A percentile compares a stretch with the other conserved stretches of the same genome.
Conservation (phyloP, 2,113 vertebrate genomes). For the Verasper variegatus region DNA sequence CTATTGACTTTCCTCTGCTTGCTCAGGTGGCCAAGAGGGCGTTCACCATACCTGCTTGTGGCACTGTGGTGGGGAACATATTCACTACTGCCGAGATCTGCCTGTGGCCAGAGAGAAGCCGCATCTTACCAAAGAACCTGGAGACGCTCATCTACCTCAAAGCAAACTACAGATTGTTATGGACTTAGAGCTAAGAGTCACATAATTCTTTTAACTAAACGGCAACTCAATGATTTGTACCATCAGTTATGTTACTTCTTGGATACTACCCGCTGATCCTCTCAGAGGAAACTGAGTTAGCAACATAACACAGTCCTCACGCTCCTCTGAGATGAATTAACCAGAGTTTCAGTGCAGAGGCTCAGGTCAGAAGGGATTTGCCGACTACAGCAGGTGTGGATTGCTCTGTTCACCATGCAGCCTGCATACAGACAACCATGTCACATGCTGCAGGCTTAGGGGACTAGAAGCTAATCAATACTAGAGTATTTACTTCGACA, state of each 20-base stretch:
- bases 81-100: conserved; percentile 72
- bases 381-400: conserved; percentile 25
- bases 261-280: conserved; percentile 27
- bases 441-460: conserved; percentile 25
- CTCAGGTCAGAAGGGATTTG: conserved; percentile 16
- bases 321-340: conserved; percentile 21
- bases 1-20: conserved; percentile 84
- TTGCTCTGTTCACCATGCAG: conserved; percentile 22
- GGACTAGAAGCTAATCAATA: conserved; percentile 54
- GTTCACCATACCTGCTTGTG: conserved; percentile 82
- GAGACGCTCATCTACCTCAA: conserved; percentile 85
- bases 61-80: conserved; percentile 79
- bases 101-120: conserved; percentile 69
- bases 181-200: conserved; percentile 68
- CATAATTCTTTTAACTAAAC: conserved; percentile 19
- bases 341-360: background rate
- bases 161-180: conserved; percentile 82
- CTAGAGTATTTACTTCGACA: conserved; percentile 54
- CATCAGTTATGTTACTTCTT: conserved; percentile 21
- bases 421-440: conserved; percentile 27
- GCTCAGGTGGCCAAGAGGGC: conserved; percentile 83
- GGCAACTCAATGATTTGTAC: conserved; percentile 27
- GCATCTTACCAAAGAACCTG: conserved; percentile 81
- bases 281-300: conserved; percentile 14
- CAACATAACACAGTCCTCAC: conserved; percentile 10